Conservation (phyloP, 2,888 invertebrate species). For the Melanostoma mellinum region DNA sequence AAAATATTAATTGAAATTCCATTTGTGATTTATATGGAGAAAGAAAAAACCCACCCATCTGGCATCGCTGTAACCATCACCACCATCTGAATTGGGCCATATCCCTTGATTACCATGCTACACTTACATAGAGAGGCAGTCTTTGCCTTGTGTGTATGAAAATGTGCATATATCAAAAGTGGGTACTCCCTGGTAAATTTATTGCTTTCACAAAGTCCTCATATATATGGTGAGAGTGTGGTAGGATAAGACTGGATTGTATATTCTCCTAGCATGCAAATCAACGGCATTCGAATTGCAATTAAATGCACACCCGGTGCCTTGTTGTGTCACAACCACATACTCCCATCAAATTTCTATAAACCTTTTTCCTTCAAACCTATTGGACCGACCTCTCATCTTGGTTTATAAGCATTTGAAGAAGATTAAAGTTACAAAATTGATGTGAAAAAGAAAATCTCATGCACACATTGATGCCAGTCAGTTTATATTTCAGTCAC, state of each 20-base stretch:
- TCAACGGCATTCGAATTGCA: conserved; percentile 68
- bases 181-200: conserved; percentile 62
- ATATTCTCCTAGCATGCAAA: conserved; percentile 57
- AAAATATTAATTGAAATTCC: no score
- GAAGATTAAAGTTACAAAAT: conserved; percentile 42
- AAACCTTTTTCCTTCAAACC: neutral
- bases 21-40: neutral
- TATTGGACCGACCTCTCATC: conserved; percentile 12
- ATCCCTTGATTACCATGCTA: conserved; percentile 54
- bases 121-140: conserved; percentile 13
- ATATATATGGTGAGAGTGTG: neutral
- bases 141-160: conserved; percentile 12
- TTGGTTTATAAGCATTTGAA: conserved; percentile 1
- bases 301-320: conserved; percentile 70
- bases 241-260: conserved; percentile 15
- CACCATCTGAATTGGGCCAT: conserved; percentile 48
- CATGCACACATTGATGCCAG: conserved; percentile 12
- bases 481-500: conserved; percentile 57
- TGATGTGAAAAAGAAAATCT: conserved; percentile 43
- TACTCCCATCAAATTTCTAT: conserved; percentile 16
- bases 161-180: conserved; percentile 35
- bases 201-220: conserved; percentile 56
- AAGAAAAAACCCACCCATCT: neutral
- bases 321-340: conserved; percentile 63
- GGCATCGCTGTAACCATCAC: conserved; percentile 15